Percentiles rank a stretch among this genome's conserved stretches.
Conservation (phyloP, 1,140 invertebrate genomes). For the Drosophila arawakana region DNA sequence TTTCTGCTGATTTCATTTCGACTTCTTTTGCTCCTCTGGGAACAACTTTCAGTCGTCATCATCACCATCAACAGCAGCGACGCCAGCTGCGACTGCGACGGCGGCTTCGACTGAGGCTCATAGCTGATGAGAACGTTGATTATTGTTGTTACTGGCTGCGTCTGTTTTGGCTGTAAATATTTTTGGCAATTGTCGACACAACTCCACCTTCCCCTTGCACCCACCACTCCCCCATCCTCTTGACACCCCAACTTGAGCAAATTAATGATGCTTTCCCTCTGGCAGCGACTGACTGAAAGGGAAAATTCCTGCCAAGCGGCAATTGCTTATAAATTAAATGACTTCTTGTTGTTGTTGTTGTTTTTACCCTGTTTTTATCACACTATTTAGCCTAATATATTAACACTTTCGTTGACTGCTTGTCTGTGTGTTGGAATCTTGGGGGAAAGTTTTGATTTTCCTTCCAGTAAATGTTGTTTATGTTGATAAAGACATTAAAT, state of each 20-base stretch:
- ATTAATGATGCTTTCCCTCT: conserved; percentile 75
- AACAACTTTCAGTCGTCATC: conserved; percentile 65
- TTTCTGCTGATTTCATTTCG: conserved; percentile 83
- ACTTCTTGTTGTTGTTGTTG: conserved; percentile 46
- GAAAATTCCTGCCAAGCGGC: conserved; percentile 52
- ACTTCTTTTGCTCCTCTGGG: conserved; percentile 82
- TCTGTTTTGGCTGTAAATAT: conserved; percentile 81
- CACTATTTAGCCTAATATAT: conserved; percentile 73
- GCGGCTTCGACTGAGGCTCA: conserved; percentile 8
- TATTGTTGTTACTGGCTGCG: conserved; percentile 53
- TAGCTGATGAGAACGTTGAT: conserved; percentile 42
- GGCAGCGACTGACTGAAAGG: conserved; percentile 21
- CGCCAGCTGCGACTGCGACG: background rate
- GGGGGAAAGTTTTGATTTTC: conserved; percentile 5
- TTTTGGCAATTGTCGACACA: conserved; percentile 74
- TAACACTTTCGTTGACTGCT: conserved; percentile 61
- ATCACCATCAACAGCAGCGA: conserved; percentile 13
- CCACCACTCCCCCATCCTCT: conserved; percentile 6
- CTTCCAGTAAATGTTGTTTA: conserved; percentile 1
- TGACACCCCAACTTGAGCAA: conserved; percentile 42
- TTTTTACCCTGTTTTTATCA: conserved; percentile 59
- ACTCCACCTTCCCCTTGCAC: conserved; percentile 8
- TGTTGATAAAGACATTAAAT: conserved; percentile 57
- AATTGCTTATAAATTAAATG: conserved; percentile 74
- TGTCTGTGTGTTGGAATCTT: background rate